Evolutionary conservation across 30 jellyfish, hydroid and myxozoan genomes (phyloP), one percentile per base, ranked within the genome.

Genomic region (Catostylus mosaicus): DNA sequence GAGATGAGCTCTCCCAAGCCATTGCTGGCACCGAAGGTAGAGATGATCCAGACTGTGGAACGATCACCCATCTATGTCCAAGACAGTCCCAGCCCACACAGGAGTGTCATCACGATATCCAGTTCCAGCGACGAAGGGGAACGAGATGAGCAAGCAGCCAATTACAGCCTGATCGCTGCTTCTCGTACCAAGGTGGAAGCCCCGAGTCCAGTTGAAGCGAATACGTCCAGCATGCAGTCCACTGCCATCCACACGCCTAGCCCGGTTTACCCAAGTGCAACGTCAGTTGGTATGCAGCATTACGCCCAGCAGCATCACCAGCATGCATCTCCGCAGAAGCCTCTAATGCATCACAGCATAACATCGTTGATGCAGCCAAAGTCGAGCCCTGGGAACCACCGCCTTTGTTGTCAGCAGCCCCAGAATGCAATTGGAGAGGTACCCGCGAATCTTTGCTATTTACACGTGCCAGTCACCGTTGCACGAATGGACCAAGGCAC

Each of bases 81-180:
- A 34, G 98, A 92, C 79, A 86, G 96, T 67, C 98, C 98, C 23
- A 86, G 95, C 61, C 95, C 98, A 4, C 94, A 77, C 11, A 89
- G 75, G 26, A 92, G 98, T 69, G 73, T 92, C 1, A 92, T 92
- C 30, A 86, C 98, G 1, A 92, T 92, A 1, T 90, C 97, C 16
- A 90, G 97, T 51, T 85, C 98, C 20, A 92, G 98, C 74, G 98
- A 92, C 45, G 98, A 92, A 59, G 97, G 77, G 14, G 89, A 64
- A 32, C 96, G 77, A 9, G 95, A 73, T 12, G 88, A 84, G 19
- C 73, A 60, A 19, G 82, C 66, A 31, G 30, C 43, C 38, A 36
- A 75, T 35, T 62, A 80, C 46, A 38, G 84, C 19, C 84, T 84
- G 9, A 30, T 73, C 27, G 79, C 77, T 0, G 70, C 77, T 24